Evolutionary conservation across 1,140 invertebrate genomes (phyloP).

Genomic region (Paraescarpia echinospica): DNA sequence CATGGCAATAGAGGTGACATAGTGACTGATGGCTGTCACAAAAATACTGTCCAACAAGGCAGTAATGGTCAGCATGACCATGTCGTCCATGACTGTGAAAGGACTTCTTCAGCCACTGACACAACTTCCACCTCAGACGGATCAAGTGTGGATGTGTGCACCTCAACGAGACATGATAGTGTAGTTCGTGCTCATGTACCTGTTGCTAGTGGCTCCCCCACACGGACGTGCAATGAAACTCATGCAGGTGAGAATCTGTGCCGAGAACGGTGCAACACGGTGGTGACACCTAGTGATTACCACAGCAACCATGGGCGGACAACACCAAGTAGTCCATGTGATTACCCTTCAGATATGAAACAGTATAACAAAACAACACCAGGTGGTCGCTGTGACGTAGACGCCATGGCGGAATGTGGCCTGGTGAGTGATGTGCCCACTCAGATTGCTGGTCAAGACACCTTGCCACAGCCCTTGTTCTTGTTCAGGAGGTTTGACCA

Average conservation of each 20-base stretch:
- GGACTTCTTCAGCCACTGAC: too few species aligned
- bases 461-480: neutral
- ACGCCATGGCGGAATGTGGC: neutral
- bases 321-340: neutral
- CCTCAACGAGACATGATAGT: too few species aligned
- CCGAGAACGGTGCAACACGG: neutral
- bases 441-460: neutral
- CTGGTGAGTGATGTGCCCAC: neutral
- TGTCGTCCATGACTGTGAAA: too few species aligned
- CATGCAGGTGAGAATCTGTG: neutral
- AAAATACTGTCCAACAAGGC: neutral
- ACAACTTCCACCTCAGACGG: too few species aligned
- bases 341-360: neutral
- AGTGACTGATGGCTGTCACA: neutral
- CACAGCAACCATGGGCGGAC: neutral
- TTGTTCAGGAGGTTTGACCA: neutral
- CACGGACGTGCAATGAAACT: neutral
- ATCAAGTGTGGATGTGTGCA: too few species aligned
- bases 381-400: neutral
- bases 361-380: neutral
- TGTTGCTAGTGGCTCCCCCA: neutral
- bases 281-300: neutral
- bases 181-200: neutral
- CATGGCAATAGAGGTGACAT: neutral
- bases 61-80: too few species aligned